Base-by-base conservation (phyloP, 2,797 vertebrate genomes). In the Aeoliscus strigatus region DNA sequence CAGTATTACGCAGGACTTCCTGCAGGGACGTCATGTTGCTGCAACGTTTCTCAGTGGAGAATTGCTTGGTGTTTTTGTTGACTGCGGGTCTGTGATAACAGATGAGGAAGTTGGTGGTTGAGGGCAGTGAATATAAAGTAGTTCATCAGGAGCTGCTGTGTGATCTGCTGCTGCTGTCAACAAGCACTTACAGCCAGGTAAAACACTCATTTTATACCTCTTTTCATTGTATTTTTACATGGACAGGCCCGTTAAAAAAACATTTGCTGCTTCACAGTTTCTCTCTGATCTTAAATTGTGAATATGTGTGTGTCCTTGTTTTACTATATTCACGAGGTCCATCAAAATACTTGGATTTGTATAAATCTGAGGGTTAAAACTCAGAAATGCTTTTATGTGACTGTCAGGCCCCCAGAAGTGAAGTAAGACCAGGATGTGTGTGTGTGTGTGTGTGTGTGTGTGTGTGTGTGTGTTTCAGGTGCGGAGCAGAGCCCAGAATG, bases 121-220 rank as follows among this genome's bases (percentile, higher is more conserved):
- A 98, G 52, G 94, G 94, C 51, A 92, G 90, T 55, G 91, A 93
- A 77, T 99, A 96, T 64, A 97, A 91, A 87, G 88, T 85, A 39
- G 77, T 94, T 52, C 94, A 99, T 75, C 92, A 91, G 61, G 88
- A 93, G 69, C 85, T 97, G 77, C 91, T 99, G 41, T 90, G 88
- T 71, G 92, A 97, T 76, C 93, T 98, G 54, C 69, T 98, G 60
- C 90, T 89, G 34, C 88, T 98, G 69, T 97, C 93, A 15, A 97
- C 93, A 29, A 98, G 94, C 86, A 91, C 94, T 2, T 98, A 98
- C 17, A 94, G 96, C 71, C 93, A 97, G 89, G 96, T 97, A 80
- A 36, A 27, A 24, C 9, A 15, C 6, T 43, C 29, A 53, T 18
- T 6, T 8, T 29, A 46, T 47, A 38, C 43, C 36, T n/a, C n/a